Evolutionary conservation across 2,113 vertebrate genomes (phyloP).

Genomic region (Xiphophorus hellerii): DNA sequence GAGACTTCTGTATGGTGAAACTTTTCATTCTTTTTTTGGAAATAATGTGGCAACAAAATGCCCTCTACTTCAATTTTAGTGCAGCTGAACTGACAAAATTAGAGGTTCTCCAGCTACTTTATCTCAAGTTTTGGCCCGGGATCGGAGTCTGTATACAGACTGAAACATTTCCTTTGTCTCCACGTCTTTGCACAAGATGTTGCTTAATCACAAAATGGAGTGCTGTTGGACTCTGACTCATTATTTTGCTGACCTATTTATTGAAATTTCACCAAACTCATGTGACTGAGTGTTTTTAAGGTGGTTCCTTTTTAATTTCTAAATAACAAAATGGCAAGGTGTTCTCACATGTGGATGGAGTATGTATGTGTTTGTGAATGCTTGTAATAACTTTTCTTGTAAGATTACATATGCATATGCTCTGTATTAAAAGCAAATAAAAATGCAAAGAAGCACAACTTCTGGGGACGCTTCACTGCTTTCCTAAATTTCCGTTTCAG

Average conservation of each 20-base stretch:
- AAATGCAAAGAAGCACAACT: conserved; percentile 54
- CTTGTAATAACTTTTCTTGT: conserved; percentile 47
- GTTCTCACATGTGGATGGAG: conserved; percentile 16
- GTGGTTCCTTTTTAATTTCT: conserved; percentile 3
- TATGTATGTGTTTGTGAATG: conserved; percentile 53
- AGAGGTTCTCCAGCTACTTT: not conserved
- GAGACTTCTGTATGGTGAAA: not conserved
- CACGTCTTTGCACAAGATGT: conserved; percentile 3
- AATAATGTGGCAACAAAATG: not conserved
- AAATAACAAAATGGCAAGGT: conserved; percentile 14
- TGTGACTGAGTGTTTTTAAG: not conserved
- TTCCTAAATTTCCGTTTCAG: not conserved
- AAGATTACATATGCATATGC: conserved; percentile 62
- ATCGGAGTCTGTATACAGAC: not conserved
- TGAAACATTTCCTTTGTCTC: not conserved
- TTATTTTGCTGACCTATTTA: not conserved
- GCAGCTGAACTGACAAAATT: not conserved
- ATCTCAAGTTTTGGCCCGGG: not conserved
- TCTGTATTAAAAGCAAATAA: conserved; percentile 68
- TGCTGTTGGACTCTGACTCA: not conserved
- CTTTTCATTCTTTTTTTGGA: not conserved
- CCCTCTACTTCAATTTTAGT: no score
- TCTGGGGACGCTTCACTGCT: conserved; percentile 11
- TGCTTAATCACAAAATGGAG: not conserved
- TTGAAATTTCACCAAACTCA: conserved; percentile 6